Evolutionary conservation across 2,113 vertebrate genomes (phyloP).

Genomic region (Eonycteris spelaea): DNA sequence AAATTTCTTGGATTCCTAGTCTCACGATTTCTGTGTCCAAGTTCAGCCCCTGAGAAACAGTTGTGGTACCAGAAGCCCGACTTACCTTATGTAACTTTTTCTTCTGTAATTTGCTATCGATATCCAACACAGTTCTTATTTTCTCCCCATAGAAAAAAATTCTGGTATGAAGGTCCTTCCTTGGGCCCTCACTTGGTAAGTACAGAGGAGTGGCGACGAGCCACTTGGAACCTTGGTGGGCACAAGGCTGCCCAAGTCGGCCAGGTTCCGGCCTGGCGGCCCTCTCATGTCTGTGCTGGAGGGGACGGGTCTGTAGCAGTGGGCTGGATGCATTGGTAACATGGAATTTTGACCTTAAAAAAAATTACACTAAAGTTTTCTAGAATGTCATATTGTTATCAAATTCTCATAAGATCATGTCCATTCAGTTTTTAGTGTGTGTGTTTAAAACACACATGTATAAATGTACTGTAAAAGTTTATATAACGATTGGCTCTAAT

Average conservation of each 20-base stretch:
- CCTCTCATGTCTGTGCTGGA: fast-evolving
- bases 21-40: neutral
- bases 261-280: neutral
- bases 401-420: neutral
- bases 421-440: neutral
- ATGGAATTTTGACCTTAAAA: neutral
- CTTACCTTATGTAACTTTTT: neutral
- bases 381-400: neutral
- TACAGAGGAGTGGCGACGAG: neutral
- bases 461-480: neutral
- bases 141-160: conserved; percentile 83
- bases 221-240: neutral
- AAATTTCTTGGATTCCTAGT: neutral
- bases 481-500: neutral
- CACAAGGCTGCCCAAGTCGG: neutral
- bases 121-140: neutral
- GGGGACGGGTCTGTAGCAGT: neutral
- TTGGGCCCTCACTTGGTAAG: conserved; percentile 80
- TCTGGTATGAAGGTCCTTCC: conserved; percentile 85
- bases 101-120: neutral
- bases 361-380: neutral
- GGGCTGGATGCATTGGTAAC: neutral
- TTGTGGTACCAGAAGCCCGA: neutral
- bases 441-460: neutral
- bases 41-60: neutral